phyloP scores from a whole-genome alignment of 23 tunicate genomes.

The Ciona savignyi region DNA sequence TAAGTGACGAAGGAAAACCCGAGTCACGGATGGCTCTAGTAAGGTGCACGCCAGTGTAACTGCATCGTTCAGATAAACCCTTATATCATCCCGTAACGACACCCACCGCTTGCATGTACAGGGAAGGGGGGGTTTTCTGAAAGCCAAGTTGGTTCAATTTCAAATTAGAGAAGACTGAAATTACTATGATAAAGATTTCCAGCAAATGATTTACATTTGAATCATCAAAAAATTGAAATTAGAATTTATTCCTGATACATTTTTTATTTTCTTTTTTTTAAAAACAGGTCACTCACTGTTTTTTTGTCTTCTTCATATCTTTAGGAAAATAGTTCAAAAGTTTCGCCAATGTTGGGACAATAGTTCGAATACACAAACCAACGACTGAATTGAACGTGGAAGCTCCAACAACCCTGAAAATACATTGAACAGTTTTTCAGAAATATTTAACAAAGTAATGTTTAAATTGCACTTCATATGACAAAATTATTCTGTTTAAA shows the following conservation, averaged over 20 bases:
- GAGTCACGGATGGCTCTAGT: conserved; percentile 53
- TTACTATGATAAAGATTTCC: too few relatives aligned
- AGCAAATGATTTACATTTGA: too few relatives aligned
- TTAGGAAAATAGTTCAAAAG: conserved; percentile 39
- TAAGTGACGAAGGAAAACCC: conserved; percentile 61
- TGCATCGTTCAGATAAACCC: conserved; percentile 39
- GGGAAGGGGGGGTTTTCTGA: conserved; percentile 57
- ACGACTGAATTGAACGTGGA: conserved; percentile 60
- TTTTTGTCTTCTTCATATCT: conserved; percentile 37
- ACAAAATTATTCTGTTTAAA: too few relatives aligned
- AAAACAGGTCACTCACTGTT: conserved; percentile 31
- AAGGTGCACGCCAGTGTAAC: conserved; percentile 33
- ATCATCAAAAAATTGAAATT: too few relatives aligned
- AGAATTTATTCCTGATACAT: neutral
- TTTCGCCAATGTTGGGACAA: conserved; percentile 49
- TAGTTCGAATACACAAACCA: conserved; percentile 43
- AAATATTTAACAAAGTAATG: too few relatives aligned
- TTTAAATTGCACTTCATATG: too few relatives aligned
- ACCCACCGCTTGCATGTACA: conserved; percentile 32
- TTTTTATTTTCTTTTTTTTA: neutral
- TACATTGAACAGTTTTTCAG: too few relatives aligned
- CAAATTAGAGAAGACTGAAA: too few relatives aligned
- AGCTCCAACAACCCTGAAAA: conserved; percentile 53
- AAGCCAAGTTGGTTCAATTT: too few relatives aligned
- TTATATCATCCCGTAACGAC: conserved; percentile 17